Evolutionary conservation across 2,888 invertebrate genomes (phyloP).

Genomic region (Eristalinus aeneus): DNA sequence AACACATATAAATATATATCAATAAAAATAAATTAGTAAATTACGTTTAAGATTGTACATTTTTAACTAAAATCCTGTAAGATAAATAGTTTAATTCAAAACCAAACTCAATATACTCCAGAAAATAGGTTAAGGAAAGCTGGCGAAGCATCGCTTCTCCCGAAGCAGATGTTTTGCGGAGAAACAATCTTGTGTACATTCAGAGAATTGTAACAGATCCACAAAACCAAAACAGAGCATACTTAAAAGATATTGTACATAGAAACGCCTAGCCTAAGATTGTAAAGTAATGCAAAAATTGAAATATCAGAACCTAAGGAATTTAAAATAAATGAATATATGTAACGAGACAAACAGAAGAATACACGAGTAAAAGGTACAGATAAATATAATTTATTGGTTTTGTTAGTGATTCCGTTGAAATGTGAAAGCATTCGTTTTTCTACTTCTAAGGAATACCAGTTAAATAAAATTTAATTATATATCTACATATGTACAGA

Average conservation of each 20-base stretch:
- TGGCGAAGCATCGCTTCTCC: not conserved
- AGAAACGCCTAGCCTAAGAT: constrained; percentile 4
- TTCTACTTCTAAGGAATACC: constrained; percentile 49
- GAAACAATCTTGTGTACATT: not conserved
- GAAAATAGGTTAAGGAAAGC: constrained; percentile 30
- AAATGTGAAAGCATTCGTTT: constrained; percentile 24
- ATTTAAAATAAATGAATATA: constrained; percentile 36
- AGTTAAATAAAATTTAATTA: constrained; percentile 62
- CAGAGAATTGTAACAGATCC: not conserved
- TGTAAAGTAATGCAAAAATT: constrained; percentile 40
- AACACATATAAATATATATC: constrained; percentile 2
- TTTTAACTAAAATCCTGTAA: constrained; percentile 32
- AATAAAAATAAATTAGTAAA: constrained; percentile 4
- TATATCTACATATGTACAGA: constrained; percentile 47
- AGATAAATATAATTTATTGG: constrained; percentile 39
- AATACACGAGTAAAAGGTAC: not conserved
- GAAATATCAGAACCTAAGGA: constrained; percentile 35
- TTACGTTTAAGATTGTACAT: constrained; percentile 39
- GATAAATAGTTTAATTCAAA: constrained; percentile 22
- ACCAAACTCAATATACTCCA: constrained; percentile 5
- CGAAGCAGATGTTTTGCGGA: too few relatives aligned
- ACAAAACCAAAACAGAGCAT: not conserved
- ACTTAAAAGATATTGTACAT: constrained; percentile 1
- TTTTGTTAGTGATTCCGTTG: constrained; percentile 55
- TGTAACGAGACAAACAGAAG: not conserved